Base-by-base conservation (phyloP, 2,113 vertebrate genomes). In the Athene cunicularia region DNA sequence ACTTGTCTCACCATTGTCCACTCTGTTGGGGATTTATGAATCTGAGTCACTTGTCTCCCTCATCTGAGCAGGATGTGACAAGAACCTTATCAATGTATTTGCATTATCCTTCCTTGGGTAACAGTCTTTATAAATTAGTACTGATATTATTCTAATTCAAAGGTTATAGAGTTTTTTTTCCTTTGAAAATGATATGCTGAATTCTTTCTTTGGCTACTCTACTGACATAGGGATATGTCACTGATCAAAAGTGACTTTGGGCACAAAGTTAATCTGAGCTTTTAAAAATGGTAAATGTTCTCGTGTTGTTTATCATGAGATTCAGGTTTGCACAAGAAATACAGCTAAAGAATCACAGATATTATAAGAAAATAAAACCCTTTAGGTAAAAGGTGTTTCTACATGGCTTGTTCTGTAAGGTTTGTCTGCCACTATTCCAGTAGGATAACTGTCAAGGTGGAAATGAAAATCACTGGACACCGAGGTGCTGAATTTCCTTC, bases 381-480 rank as follows among this genome's bases (percentile, higher is more conserved):
- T 73, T 32, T 53, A 67, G 26, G 47, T 35, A 92, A 49, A 3
- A 21, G 53, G 1, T 63, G 11, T 82, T 91, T 87, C 21, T 80
- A 73, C 30, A 19, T 52, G 16, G 4, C 4, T 90, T 79, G 17
- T 85, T 43, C 33, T 52, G 3, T 35, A 83, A 62, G 11, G 67
- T 52, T 90, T 82, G 1, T 27, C 32, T 80, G 47, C 8, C 24
- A 53, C 5, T 73, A 52, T 81, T 95, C 32, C 60, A 93, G 30
- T 3, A 68, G 8, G 49, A 45, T 87, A 60, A 60, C 30, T 24
- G 53, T 6, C 0, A 14, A 73, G 1, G 10, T 68, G 30, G 43
- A 96, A 96, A 91, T 72, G 43, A 90, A 89, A 81, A 91, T 87
- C 27, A n/a, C 27, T 91, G 70, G 87, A 79, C 27, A 39, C 9